Percentiles rank a stretch among this genome's conserved stretches.
Conservation (phyloP, 2,888 invertebrate species). For the Lissonota sp. region DNA sequence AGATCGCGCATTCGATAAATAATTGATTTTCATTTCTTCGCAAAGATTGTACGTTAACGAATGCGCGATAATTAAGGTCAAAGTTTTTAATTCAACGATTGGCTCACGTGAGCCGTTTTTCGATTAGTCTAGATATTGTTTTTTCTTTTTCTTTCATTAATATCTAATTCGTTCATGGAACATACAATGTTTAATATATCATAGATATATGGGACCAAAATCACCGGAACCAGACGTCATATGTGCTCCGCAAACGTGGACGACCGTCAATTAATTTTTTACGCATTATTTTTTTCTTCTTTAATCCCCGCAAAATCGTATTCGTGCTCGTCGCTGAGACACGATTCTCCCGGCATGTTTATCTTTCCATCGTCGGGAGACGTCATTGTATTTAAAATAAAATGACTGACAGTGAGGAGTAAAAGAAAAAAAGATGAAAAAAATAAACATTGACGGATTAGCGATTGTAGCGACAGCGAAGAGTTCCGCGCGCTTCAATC, state of each 20-base stretch:
- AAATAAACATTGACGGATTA: constrained; percentile 59
- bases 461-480: constrained; percentile 77
- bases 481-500: constrained; percentile 78
- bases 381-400: constrained; percentile 3
- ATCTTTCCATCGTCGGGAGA: not conserved
- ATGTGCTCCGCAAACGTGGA: constrained; percentile 63
- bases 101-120: constrained; percentile 78
- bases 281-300: constrained; percentile 49
- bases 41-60: constrained; percentile 8
- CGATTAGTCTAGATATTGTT: constrained; percentile 49
- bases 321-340: not conserved
- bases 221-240: constrained; percentile 86
- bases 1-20: constrained; percentile 55
- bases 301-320: constrained; percentile 10
- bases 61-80: not conserved
- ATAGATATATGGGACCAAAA: constrained; percentile 98
- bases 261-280: constrained; percentile 54
- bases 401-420: not conserved
- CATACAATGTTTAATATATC: constrained; percentile 97
- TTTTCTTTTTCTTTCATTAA: constrained; percentile 64
- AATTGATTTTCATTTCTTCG: constrained; percentile 46
- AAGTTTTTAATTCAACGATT: constrained; percentile 51
- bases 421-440: constrained; percentile 47
- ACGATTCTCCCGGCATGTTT: not conserved
- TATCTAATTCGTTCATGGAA: constrained; percentile 93